phyloP scores from a whole-genome alignment of 2,888 invertebrate species.

The Siphlonurus alternatus region DNA sequence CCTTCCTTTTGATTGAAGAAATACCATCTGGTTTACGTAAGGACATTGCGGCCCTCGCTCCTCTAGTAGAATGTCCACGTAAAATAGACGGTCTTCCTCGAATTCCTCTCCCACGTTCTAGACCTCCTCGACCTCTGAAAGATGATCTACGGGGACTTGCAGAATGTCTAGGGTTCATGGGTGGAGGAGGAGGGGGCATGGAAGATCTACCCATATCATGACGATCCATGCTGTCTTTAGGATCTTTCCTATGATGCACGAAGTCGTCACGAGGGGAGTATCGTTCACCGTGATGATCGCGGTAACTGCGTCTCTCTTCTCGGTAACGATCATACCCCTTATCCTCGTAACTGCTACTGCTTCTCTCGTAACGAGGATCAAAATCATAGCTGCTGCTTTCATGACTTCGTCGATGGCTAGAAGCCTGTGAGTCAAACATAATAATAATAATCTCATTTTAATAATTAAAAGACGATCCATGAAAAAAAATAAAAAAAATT shows the following conservation, averaged over 20 bases:
- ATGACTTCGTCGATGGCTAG: not conserved
- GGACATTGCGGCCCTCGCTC: not conserved
- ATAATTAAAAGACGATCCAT: no score
- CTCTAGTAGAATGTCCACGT: not conserved
- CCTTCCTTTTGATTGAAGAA: not conserved
- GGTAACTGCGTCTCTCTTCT: not conserved
- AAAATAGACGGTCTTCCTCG: not conserved
- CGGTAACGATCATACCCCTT: not conserved
- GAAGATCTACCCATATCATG: not conserved
- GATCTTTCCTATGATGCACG: not conserved
- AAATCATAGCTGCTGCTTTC: not conserved
- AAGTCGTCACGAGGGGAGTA: not conserved
- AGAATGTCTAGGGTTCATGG: not conserved
- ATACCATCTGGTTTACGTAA: not conserved
- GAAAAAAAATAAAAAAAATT: no score
- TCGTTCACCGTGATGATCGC: not conserved
- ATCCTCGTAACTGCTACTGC: not conserved
- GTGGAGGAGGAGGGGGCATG: not conserved
- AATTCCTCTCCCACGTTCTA: not conserved
- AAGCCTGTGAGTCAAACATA: not conserved
- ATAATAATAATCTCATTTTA: no score
- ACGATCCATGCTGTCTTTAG: not conserved
- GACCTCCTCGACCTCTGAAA: not conserved
- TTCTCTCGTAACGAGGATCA: not conserved
- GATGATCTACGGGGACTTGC: not conserved